Evolutionary conservation across 1,140 invertebrate genomes (phyloP), one percentile per base, ranked within the genome.

Genomic region (Drosophila repletoides): DNA sequence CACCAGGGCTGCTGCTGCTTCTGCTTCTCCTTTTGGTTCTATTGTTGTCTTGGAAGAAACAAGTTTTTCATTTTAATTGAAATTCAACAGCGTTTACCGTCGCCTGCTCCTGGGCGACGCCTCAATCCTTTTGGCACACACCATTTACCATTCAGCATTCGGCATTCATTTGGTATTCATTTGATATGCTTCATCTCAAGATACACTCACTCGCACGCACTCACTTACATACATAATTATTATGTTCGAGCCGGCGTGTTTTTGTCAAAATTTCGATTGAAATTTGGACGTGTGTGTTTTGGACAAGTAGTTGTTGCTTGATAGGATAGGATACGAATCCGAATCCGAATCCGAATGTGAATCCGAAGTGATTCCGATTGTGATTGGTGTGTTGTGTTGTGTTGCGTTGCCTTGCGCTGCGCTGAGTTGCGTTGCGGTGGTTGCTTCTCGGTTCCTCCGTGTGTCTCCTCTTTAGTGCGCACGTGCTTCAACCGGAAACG

Each of bases 401-500:
- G n/a, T n/a, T n/a, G n/a, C n/a, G n/a, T n/a, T n/a, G n/a, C n/a
- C n/a, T n/a, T n/a, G n/a, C n/a, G n/a, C n/a, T n/a, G n/a, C n/a
- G n/a, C n/a, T n/a, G n/a, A n/a, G n/a, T n/a, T n/a, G 72, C 65
- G 26, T 69, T 65, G 73, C 60, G 80, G 75, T 84, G 80, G 75
- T 86, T 63, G 77, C 63, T 83, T 59, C 59, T 64, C 56, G 66
- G 46, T 40, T 28, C 43, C 64, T 29, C 41, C 53, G 61, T 66
- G 49, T 72, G 53, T 64, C 74, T 84, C 66, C 74, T 84, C 79
- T 84, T 73, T 60, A 67, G 63, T 61, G 72, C 77, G 86, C 86
- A 88, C 86, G 86, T 88, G 86, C 86, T 88, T 75, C 76, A 75
- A 88, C 86, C 86, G 86, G 86, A 88, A 88, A 86, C 60, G 80